Conservation (phyloP, 1,140 invertebrate genomes). For the Bombus soroeensis region DNA sequence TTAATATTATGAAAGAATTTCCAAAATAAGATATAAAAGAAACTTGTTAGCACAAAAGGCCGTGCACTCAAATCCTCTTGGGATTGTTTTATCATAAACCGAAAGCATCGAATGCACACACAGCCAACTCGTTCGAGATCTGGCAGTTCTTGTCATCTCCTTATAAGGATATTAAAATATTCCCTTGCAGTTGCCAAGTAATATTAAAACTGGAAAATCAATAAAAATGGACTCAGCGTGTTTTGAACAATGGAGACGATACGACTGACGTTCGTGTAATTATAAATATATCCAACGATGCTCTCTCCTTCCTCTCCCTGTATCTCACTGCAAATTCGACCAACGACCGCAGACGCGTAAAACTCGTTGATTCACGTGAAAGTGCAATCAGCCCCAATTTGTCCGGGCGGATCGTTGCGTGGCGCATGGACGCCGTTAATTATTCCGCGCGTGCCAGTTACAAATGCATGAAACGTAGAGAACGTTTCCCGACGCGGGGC, state of each 20-base stretch:
- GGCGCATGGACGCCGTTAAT: conserved; percentile 35
- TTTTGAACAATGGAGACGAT: not conserved
- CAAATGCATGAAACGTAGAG: not conserved
- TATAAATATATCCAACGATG: not conserved
- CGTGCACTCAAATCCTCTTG: too few relatives aligned
- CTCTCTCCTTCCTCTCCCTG: not conserved
- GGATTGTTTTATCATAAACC: too few relatives aligned
- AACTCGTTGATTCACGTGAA: conserved; percentile 23
- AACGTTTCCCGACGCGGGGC: not conserved
- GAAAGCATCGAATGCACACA: too few relatives aligned
- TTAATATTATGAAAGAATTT: too few relatives aligned
- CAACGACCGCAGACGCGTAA: not conserved
- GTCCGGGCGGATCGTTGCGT: conserved; percentile 3
- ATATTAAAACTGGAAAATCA: too few relatives aligned
- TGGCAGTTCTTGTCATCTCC: too few relatives aligned
- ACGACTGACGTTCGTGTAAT: not conserved
- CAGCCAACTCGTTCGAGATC: too few relatives aligned
- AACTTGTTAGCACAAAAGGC: too few relatives aligned
- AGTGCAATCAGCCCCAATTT: conserved; percentile 25
- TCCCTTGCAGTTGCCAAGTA: too few relatives aligned
- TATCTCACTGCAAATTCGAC: not conserved
- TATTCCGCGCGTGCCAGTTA: conserved; percentile 42
- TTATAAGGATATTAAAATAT: too few relatives aligned
- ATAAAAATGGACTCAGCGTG: too few relatives aligned
- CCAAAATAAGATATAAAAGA: too few relatives aligned